Conservation (phyloP, 1,140 invertebrate genomes). For the Colletes gigas region DNA sequence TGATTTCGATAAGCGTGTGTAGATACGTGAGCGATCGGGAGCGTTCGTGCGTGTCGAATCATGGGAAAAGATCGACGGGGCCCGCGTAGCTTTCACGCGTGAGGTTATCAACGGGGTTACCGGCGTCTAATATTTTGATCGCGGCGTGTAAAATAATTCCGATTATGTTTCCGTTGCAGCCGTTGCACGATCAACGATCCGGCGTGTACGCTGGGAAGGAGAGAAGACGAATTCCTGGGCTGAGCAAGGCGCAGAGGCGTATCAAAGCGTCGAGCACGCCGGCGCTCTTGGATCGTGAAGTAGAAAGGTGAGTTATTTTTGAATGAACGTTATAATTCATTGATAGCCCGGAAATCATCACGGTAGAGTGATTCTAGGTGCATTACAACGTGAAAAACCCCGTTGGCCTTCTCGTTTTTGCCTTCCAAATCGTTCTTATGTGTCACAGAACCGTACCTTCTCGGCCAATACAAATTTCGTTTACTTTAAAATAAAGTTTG, state of each 20-base stretch:
- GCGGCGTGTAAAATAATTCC: conserved; percentile 34
- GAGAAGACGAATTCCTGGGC: conserved; percentile 76
- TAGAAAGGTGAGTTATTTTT: conserved; percentile 72
- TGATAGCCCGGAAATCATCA: neutral
- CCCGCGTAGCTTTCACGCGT: conserved; percentile 39
- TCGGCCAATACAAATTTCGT: no score
- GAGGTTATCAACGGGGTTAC: conserved; percentile 48
- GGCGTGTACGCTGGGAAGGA: conserved; percentile 68
- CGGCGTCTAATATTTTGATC: neutral
- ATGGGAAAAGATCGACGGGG: conserved; percentile 55
- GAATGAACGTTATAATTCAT: conserved; percentile 39
- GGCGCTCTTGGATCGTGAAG: conserved; percentile 79
- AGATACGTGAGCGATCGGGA: conserved; percentile 41
- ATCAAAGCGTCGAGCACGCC: conserved; percentile 83
- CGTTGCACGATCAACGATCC: conserved; percentile 74
- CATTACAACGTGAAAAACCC: neutral
- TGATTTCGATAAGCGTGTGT: conserved; percentile 7
- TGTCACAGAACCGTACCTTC: neutral
- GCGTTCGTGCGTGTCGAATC: conserved; percentile 59
- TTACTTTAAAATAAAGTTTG: no score
- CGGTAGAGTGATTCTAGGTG: neutral
- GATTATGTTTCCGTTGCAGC: conserved; percentile 73
- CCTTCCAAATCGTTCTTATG: neutral
- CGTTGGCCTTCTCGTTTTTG: neutral
- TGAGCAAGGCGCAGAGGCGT: conserved; percentile 78